These are phyloP conservation scores for Agonopterix heracliana DNA, from an alignment of 2,888 invertebrate species.

Conservation along the genomic window DNA sequence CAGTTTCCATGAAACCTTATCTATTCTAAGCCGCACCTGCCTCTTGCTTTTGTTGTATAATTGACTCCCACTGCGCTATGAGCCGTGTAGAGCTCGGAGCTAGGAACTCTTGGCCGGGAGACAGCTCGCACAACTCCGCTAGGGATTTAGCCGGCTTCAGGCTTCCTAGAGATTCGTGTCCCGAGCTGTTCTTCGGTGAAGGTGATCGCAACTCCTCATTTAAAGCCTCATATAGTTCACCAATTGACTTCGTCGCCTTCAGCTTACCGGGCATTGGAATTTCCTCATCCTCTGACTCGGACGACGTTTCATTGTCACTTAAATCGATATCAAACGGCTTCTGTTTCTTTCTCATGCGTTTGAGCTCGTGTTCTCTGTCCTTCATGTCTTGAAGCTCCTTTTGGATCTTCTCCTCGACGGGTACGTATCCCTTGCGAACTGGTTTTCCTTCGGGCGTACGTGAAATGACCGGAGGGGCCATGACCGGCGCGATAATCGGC, in stretches of 20 bases:
- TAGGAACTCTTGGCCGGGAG: conserved; percentile 77
- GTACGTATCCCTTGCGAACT: conserved; percentile 85
- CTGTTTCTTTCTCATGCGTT: conserved; percentile 79
- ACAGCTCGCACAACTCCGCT: conserved; percentile 80
- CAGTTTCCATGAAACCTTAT: conserved; percentile 19
- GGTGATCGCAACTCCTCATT: conserved; percentile 66
- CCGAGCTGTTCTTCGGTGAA: conserved; percentile 61
- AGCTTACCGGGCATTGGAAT: conserved; percentile 77
- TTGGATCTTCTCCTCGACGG: conserved; percentile 92
- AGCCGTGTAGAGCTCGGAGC: conserved; percentile 82
- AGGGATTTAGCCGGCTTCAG: conserved; percentile 81
- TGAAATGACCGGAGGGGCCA: conserved; percentile 57
- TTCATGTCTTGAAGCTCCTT: conserved; percentile 91
- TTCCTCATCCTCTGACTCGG: conserved; percentile 77
- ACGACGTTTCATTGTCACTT: conserved; percentile 75
- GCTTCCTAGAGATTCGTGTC: conserved; percentile 62
- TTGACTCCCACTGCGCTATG: conserved; percentile 88
- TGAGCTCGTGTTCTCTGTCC: conserved; percentile 86
- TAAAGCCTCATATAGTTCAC: conserved; percentile 79
- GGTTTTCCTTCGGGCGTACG: conserved; percentile 79
- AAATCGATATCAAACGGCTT: conserved; percentile 79
- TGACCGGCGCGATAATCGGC: conserved; percentile 37
- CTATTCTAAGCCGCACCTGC: conserved; percentile 63
- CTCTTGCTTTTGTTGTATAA: conserved; percentile 81
- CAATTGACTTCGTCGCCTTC: conserved; percentile 80